phyloP scores from a whole-genome alignment of 2,888 invertebrate species.

The Eueremaeus valkanovi region DNA sequence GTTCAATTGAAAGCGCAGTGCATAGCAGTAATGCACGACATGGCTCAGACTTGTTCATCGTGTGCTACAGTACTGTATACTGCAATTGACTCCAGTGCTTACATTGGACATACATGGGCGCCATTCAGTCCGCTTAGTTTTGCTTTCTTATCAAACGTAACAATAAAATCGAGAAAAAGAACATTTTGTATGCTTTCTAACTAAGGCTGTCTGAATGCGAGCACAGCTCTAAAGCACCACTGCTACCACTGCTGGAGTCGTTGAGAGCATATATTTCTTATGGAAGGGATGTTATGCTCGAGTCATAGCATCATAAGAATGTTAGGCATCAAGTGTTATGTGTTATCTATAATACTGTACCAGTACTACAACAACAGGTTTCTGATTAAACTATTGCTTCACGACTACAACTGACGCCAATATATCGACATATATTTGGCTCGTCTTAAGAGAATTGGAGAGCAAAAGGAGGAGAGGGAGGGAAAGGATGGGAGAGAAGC shows the following conservation, averaged over 20 bases:
- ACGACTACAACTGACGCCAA: slow-evolving; percentile 28
- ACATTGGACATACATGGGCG: neutral
- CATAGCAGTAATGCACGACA: neutral
- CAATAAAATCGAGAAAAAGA: slow-evolving; percentile 19
- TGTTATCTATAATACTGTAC: slow-evolving; percentile 26
- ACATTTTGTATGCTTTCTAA: neutral
- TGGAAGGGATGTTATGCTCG: neutral
- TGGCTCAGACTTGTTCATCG: neutral
- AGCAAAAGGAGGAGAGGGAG: slow-evolving; percentile 32
- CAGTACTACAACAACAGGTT: slow-evolving; percentile 24
- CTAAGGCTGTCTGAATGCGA: no score
- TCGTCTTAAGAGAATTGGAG: slow-evolving; percentile 13
- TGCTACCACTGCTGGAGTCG: no score
- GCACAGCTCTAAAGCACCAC: no score
- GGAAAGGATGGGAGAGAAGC: neutral
- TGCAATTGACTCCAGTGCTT: no score
- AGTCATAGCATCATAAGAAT: slow-evolving; percentile 28
- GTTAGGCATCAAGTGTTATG: neutral
- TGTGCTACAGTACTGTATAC: no score
- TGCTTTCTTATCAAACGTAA: neutral
- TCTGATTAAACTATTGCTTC: slow-evolving; percentile 32
- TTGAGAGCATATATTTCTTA: slow-evolving; percentile 1
- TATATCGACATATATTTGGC: slow-evolving; percentile 20
- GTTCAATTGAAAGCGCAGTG: slow-evolving; percentile 13
- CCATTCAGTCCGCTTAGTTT: slow-evolving; percentile 11